Percentiles rank a stretch among this genome's conserved stretches.
Evolutionary conservation across 2,888 invertebrate genomes (phyloP).

Genomic region (Apotomis capreana): DNA sequence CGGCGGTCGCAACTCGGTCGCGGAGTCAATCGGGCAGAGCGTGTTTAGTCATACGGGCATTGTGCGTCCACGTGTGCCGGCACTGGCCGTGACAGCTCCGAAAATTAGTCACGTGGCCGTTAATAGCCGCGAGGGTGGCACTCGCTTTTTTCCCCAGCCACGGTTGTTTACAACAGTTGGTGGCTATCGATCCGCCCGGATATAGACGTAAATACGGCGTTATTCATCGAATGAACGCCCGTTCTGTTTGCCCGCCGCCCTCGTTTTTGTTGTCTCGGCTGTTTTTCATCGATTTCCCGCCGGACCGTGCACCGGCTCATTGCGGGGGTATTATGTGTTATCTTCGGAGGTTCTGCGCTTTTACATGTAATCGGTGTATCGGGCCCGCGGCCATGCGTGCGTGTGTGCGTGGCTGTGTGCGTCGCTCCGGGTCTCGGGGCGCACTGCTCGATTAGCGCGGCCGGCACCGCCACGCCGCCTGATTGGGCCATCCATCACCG

Average conservation of each 20-base stretch:
- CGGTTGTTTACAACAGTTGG: slow-evolving; percentile 81
- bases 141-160: slow-evolving; percentile 70
- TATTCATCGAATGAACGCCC: slow-evolving; percentile 65
- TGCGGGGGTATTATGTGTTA: slow-evolving; percentile 59
- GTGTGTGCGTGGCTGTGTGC: slow-evolving; percentile 62
- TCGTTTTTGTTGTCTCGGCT: slow-evolving; percentile 63
- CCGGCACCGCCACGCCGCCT: slow-evolving; percentile 79
- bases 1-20: slow-evolving; percentile 44
- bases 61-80: slow-evolving; percentile 64
- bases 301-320: slow-evolving; percentile 49
- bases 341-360: slow-evolving; percentile 69
- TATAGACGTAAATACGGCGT: slow-evolving; percentile 72
- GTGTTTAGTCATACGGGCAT: slow-evolving; percentile 35
- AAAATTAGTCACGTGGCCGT: slow-evolving; percentile 82
- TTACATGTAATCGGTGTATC: slow-evolving; percentile 63
- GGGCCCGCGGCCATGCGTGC: slow-evolving; percentile 41
- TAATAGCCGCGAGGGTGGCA: slow-evolving; percentile 74
- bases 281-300: slow-evolving; percentile 76
- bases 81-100: slow-evolving; percentile 79
- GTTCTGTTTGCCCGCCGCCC: slow-evolving; percentile 61
- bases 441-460: slow-evolving; percentile 80
- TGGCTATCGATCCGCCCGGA: slow-evolving; percentile 75
- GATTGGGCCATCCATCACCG: slow-evolving; percentile 84
- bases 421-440: slow-evolving; percentile 70
- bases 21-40: slow-evolving; percentile 27